A percentile compares a stretch with the other conserved stretches of the same genome.
phyloP scores from a whole-genome alignment of 2,888 invertebrate species.

The Polydesmus complanatus region DNA sequence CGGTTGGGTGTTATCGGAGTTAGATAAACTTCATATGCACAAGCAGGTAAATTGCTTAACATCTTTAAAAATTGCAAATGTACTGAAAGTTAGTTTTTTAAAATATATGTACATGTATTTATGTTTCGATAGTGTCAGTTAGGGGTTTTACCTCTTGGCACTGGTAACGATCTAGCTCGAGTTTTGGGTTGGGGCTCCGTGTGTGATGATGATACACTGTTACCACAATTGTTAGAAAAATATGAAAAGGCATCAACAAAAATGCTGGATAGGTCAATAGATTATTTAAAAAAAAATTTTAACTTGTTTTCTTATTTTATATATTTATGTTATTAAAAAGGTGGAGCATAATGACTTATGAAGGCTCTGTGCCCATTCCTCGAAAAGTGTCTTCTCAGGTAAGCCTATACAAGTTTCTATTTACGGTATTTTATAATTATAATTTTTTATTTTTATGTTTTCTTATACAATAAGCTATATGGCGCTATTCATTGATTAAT shows the following conservation, averaged over 20 bases:
- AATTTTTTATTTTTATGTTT: no score
- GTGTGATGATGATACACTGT: constrained; percentile 86
- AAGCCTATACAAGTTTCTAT: no score
- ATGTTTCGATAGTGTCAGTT: constrained; percentile 62
- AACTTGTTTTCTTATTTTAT: constrained; percentile 14
- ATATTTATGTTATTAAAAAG: no score
- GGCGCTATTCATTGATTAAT: no score
- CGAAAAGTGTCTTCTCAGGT: constrained; percentile 29
- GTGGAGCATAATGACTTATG: constrained; percentile 90
- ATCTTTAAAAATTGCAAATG: constrained; percentile 11
- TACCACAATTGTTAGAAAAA: constrained; percentile 78
- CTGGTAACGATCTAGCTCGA: constrained; percentile 89
- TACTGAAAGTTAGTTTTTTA: constrained; percentile 3
- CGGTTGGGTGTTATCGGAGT: constrained; percentile 93
- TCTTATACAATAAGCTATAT: no score
- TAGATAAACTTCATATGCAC: constrained; percentile 79
- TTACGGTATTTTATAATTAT: no score
- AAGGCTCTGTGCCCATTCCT: constrained; percentile 32
- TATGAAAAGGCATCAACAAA: constrained; percentile 95
- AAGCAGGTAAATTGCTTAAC: constrained; percentile 52
- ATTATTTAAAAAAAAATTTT: no score
- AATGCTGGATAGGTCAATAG: constrained; percentile 92
- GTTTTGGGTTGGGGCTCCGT: constrained; percentile 94
- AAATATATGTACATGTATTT: background rate
- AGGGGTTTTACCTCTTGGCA: constrained; percentile 86